phyloP scores from a whole-genome alignment of 2,888 invertebrate genomes.

The Bhutanitis thaidina region DNA sequence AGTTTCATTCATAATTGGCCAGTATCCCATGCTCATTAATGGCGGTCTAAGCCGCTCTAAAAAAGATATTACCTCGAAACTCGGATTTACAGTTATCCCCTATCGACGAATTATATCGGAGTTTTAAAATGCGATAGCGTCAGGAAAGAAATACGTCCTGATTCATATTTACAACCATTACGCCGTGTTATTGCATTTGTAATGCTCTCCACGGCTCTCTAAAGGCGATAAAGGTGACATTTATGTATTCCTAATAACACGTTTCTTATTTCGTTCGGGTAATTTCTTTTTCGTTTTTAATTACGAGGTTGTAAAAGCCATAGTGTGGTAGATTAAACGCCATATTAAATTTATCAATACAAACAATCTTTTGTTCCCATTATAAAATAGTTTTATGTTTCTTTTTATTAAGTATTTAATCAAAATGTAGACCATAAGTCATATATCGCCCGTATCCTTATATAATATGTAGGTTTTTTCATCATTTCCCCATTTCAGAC shows the following conservation, averaged over 20 bases:
- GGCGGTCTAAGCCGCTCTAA: neutral
- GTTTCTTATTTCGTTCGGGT: neutral
- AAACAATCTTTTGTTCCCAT: too few relatives aligned
- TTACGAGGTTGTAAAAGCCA: neutral
- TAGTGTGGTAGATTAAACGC: too few relatives aligned
- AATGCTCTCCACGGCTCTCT: slow-evolving; percentile 9
- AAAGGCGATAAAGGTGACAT: slow-evolving; percentile 23
- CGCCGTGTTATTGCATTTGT: slow-evolving; percentile 1
- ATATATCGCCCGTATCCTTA: too few relatives aligned
- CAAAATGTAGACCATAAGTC: too few relatives aligned
- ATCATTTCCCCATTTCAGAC: too few relatives aligned
- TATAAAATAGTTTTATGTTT: too few relatives aligned
- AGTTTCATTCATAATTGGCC: too few relatives aligned
- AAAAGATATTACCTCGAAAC: slow-evolving; percentile 4
- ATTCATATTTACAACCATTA: slow-evolving; percentile 14
- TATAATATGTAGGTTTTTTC: too few relatives aligned
- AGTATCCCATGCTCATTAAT: neutral
- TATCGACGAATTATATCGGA: slow-evolving; percentile 2
- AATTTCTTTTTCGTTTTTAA: slow-evolving; percentile 1
- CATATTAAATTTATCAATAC: too few relatives aligned
- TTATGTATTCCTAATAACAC: slow-evolving; percentile 22
- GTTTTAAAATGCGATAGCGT: slow-evolving; percentile 6
- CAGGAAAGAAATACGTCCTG: slow-evolving; percentile 7
- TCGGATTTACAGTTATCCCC: neutral
- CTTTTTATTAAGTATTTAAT: too few relatives aligned